Evolutionary conservation across 2,888 invertebrate genomes (phyloP), one percentile per base, ranked within the genome.

Genomic region (Lithophane semibrunnea): DNA sequence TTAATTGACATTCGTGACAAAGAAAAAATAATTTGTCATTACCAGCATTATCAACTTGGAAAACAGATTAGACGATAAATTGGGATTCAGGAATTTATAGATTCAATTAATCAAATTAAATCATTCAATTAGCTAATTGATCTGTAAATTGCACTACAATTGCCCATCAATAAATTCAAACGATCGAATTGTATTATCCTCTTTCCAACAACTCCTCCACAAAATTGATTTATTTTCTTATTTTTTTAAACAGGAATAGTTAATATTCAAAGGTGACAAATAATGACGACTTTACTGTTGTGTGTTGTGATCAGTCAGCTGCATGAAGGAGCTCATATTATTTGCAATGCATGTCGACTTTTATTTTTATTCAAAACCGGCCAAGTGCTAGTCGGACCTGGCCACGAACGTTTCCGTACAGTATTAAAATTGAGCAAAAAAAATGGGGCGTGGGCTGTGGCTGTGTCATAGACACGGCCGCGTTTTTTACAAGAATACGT

Each of bases 81-180:
- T 12, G 21, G 12, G 21, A 21, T 24, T 24, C 54, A 12, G 47
- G 21, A 49, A 56, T 54, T n/a, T n/a, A 47, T 37, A 52, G 16
- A 49, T 42, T 42, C 8, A 75, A 75, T 29, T 61, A 54, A 77
- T 77, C 10, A 47, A 24, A 63, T 24, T 47, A 5, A 64, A 65
- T 37, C n/a, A 54, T 24, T 21, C 9, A 44, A 77, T 65, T 56
- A 49, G 21, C 54, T 56, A 56, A 56, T 56, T 56, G 54, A 56
- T 54, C 54, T 21, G 9, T 54, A 21, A 54, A 52, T 52, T 37
- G 37, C 37, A 37, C 37, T 37, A 37, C 1, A 37, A 37, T 37
- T 37, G n/a, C 42, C 37, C 8, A n/a, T 70, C 71, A 71, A 73
- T 54, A 54, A 44, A 73, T 73, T 29, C 8, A 16, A 10, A 12